Conservation (phyloP, 30 jellyfish, hydroid and myxozoan genomes). For the Cassiopea andromeda region DNA sequence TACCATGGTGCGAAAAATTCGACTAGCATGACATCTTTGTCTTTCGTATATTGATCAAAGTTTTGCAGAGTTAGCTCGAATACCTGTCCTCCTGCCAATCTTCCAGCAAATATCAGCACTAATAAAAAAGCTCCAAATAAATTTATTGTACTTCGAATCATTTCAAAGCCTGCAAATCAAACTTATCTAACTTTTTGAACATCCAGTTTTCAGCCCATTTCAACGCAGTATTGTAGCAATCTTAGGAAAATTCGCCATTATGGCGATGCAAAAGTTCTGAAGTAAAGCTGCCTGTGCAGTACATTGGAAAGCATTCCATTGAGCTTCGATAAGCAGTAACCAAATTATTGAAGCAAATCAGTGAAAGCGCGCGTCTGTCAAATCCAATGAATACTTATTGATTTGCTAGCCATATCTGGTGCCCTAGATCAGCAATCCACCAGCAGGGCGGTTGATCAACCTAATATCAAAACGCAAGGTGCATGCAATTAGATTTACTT, state of each 20-base stretch:
- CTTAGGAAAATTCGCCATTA: background rate
- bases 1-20: conserved; percentile 97
- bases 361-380: conserved; percentile 68
- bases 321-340: conserved; percentile 85
- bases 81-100: conserved; percentile 66
- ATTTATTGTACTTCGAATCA: conserved; percentile 1
- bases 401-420: conserved; percentile 32
- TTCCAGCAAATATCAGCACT: conserved; percentile 4
- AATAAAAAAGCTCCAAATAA: background rate
- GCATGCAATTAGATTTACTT: background rate
- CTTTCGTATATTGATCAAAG: conserved; percentile 90
- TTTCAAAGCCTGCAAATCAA: conserved; percentile 12
- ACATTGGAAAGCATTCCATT: conserved; percentile 46
- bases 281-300: conserved; percentile 2
- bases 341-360: conserved; percentile 76
- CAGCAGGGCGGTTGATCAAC: conserved; percentile 15
- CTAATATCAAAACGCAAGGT: background rate
- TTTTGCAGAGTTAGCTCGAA: conserved; percentile 84
- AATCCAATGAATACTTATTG: conserved; percentile 52
- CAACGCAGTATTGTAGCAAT: background rate
- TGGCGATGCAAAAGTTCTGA: background rate
- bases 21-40: conserved; percentile 97
- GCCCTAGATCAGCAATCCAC: conserved; percentile 37
- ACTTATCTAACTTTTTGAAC: background rate
- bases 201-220: conserved; percentile 34